Conservation (phyloP, 2,113 vertebrate species). For the Camarhynchus parvulus region DNA sequence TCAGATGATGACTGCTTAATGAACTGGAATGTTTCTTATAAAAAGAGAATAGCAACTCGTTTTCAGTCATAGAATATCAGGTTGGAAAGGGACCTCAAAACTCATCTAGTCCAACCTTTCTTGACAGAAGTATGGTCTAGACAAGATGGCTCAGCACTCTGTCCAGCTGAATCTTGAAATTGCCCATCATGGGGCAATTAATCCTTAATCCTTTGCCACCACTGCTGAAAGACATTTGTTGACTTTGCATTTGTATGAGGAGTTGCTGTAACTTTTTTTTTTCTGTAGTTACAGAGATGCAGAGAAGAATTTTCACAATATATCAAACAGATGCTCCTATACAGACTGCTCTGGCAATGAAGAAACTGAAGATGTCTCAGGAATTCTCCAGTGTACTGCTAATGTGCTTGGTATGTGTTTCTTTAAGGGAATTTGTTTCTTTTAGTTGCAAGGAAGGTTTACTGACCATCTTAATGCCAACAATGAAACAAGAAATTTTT, state of each 20-base stretch:
- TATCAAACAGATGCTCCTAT: slow-evolving; percentile 87
- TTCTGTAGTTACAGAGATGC: slow-evolving; percentile 84
- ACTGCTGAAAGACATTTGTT: neutral
- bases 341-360: slow-evolving; percentile 87
- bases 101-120: neutral
- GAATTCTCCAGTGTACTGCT: slow-evolving; percentile 93
- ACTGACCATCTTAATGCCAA: neutral
- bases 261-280: neutral
- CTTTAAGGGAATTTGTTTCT: neutral
- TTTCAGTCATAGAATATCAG: neutral
- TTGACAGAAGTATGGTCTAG: neutral
- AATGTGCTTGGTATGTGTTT: slow-evolving; percentile 88
- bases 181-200: neutral
- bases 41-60: neutral
- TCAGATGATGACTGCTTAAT: rapidly evolving
- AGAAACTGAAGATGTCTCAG: slow-evolving; percentile 89
- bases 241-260: neutral
- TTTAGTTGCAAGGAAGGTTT: neutral
- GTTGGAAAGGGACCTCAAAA: neutral
- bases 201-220: neutral
- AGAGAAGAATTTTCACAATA: slow-evolving; percentile 83
- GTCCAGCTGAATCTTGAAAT: neutral
- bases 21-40: neutral
- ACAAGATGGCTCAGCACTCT: neutral
- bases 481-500: neutral